Percentiles rank a stretch among this genome's conserved stretches.
Conservation (phyloP, 2,888 invertebrate species). For the Hypomecis punctinalis region DNA sequence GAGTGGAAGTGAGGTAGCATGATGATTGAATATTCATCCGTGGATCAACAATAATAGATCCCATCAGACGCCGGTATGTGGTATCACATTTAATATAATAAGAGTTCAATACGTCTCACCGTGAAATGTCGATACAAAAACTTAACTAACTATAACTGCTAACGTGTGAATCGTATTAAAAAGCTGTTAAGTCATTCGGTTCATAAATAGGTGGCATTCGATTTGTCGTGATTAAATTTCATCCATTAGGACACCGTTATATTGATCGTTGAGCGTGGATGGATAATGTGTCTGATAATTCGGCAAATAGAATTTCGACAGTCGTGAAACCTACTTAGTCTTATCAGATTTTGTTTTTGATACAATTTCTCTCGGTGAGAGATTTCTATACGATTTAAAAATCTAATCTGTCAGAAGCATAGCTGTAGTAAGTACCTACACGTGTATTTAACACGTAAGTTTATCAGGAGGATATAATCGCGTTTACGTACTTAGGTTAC, state of each 20-base stretch:
- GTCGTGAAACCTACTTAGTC: constrained; percentile 30
- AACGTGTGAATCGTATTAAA: constrained; percentile 86
- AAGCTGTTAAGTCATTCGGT: constrained; percentile 83
- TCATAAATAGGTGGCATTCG: constrained; percentile 85
- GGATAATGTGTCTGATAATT: constrained; percentile 77
- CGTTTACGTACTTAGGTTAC: too few relatives aligned
- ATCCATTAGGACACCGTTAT: constrained; percentile 82
- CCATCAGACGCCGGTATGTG: constrained; percentile 81
- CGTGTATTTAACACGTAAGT: too few relatives aligned
- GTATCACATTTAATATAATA: constrained; percentile 84
- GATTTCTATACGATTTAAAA: not conserved
- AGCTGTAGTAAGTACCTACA: too few relatives aligned
- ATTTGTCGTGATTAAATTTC: constrained; percentile 84
- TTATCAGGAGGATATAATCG: too few relatives aligned
- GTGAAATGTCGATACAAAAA: constrained; percentile 84
- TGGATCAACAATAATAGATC: constrained; percentile 84
- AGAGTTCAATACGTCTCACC: constrained; percentile 82
- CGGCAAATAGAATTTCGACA: constrained; percentile 70
- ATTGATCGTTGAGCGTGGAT: constrained; percentile 66
- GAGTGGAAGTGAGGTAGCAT: constrained; percentile 70
- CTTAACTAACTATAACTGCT: constrained; percentile 83
- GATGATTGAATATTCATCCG: constrained; percentile 83
- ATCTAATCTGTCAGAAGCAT: too few relatives aligned
- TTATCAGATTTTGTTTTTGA: constrained; percentile 11
- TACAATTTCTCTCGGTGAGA: constrained; percentile 1